phyloP scores from a whole-genome alignment of 2,113 vertebrate genomes.

The Propithecus coquereli region DNA sequence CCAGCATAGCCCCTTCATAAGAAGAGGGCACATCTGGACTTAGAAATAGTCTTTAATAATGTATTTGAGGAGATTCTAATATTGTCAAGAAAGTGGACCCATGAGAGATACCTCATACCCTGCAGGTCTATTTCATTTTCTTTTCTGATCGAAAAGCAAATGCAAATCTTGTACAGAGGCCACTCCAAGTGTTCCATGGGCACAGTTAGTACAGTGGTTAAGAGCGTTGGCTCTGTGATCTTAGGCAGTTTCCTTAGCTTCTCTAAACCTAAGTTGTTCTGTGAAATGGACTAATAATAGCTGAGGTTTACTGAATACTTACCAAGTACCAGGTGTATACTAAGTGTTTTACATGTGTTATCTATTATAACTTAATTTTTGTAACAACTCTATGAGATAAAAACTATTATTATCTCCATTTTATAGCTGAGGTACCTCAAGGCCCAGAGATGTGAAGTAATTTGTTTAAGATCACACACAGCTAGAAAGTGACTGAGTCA shows the following conservation, averaged over 20 bases:
- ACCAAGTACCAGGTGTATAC: neutral
- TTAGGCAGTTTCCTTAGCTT: neutral
- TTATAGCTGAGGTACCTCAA: neutral
- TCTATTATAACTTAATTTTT: neutral
- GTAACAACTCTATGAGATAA: neutral
- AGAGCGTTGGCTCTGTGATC: neutral
- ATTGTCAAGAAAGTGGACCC: neutral
- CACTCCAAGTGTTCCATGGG: neutral
- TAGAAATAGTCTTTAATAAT: neutral
- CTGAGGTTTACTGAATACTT: neutral
- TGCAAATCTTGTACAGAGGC: neutral
- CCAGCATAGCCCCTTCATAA: neutral
- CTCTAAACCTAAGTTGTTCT: neutral
- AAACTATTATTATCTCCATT: neutral
- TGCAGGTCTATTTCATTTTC: neutral
- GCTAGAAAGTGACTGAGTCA: neutral
- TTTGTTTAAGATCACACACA: neutral
- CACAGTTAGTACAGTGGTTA: neutral
- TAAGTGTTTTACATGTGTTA: neutral
- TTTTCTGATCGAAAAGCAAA: constrained; percentile 15
- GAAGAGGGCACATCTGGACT: neutral
- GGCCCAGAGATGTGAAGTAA: neutral
- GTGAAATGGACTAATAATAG: neutral
- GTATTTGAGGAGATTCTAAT: neutral
- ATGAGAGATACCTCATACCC: neutral